Conservation (phyloP, 2,113 vertebrate genomes). For the Illadopsis cleaveri region DNA sequence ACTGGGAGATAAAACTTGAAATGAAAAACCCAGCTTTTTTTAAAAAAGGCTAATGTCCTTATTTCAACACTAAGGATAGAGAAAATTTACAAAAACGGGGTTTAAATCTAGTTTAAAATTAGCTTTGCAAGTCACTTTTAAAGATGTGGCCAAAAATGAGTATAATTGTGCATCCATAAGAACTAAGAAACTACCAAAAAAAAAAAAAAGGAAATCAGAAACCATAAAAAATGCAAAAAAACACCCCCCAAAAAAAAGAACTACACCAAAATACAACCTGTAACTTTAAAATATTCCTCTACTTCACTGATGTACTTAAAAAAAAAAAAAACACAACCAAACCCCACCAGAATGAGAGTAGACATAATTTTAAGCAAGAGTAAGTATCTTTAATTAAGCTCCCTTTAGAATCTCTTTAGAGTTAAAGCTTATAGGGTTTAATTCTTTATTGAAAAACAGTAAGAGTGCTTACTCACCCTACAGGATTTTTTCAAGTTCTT, state of each 20-base stretch:
- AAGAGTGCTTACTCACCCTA: conserved; percentile 58
- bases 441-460: conserved; percentile 71
- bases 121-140: background rate
- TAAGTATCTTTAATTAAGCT: conserved; percentile 66
- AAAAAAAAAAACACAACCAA: background rate
- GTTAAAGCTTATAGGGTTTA: conserved; percentile 59
- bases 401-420: conserved; percentile 33
- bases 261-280: background rate
- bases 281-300: background rate
- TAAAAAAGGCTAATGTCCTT: background rate
- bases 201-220: too few species aligned
- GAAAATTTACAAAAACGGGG: background rate
- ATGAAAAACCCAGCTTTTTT: background rate
- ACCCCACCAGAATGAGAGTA: background rate
- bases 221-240: too few species aligned
- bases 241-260: background rate
- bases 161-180: background rate
- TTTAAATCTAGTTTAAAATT: background rate
- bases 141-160: background rate
- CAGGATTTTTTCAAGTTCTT: conserved; percentile 64
- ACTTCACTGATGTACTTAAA: background rate
- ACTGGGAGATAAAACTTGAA: background rate
- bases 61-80: background rate
- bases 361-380: conserved; percentile 48
- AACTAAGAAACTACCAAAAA: background rate